Evolutionary conservation across 2,797 vertebrate species (phyloP), one percentile per base, ranked within the genome.

Genomic region (Trachops cirrhosus): DNA sequence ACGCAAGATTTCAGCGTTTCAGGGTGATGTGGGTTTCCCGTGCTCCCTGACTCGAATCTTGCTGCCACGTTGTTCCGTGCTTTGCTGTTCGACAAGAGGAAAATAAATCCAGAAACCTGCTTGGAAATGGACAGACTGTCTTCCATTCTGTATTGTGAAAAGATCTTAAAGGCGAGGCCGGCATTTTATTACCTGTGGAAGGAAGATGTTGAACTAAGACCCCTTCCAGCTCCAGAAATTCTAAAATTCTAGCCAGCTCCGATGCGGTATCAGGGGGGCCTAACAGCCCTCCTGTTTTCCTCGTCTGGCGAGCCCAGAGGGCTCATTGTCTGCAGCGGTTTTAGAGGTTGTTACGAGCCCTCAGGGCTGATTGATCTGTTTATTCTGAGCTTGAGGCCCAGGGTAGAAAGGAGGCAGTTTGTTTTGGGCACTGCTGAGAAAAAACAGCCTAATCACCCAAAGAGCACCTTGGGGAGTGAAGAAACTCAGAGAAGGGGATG

Each of bases 11-110:
- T 71, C 62, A 79, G n/a, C 86, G 26, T 41, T 92, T 91, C 2
- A 0, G 50, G 79, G 95, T 93, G 92, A 86, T 94, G 88, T 94
- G 93, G 73, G 71, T 93, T 97, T 96, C 89, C 97, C 82, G 48
- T 96, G 41, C 67, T 87, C 44, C 91, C 89, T 21, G 71, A 37
- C 79, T 73, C 48, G 77, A 92, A 96, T 95, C 88, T 73, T 78
- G 91, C 93, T 84, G 12, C 96, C 85, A 19, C 18, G 19, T 29
- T 64, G 14, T 92, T 89, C 59, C 90, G 95, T 44, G 74, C 46
- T 73, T 90, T 71, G 16, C 74, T 94, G 29, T 88, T 91, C 75
- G 88, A 71, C 32, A 37, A 89, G 94, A 86, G 70, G 77, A 89
- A 79, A 83, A 96, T 95, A 44, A 18, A 86, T 84, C 59, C 52